These are phyloP conservation scores for Acronicta psi DNA, from an alignment of 2,888 invertebrate species.

Conservation along the genomic window DNA sequence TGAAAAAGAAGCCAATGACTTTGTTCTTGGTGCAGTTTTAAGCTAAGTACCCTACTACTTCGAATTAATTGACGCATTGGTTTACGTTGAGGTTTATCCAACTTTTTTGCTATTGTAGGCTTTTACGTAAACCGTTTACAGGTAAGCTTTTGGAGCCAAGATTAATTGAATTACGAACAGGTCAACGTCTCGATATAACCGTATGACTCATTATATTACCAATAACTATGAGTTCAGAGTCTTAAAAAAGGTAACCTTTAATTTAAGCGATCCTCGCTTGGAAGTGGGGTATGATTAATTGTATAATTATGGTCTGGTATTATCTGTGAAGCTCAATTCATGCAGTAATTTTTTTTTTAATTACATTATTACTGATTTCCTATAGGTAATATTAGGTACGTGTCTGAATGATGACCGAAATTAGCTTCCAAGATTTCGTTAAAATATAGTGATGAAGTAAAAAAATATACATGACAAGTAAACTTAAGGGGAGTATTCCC, in stretches of 20 bases:
- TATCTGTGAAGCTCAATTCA: constrained; percentile 10
- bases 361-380: background rate
- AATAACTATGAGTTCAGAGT: constrained; percentile 19
- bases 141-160: constrained; percentile 23
- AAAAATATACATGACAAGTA: no score
- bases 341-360: constrained; percentile 7
- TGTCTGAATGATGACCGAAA: no score
- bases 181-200: constrained; percentile 47
- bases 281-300: constrained; percentile 30
- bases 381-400: no score
- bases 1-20: no score
- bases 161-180: constrained; percentile 39
- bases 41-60: background rate
- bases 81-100: background rate
- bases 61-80: background rate
- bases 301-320: constrained; percentile 21
- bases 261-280: constrained; percentile 9
- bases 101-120: background rate
- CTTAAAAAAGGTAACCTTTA: constrained; percentile 27
- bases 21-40: no score
- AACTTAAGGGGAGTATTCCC: no score
- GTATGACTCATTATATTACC: constrained; percentile 49
- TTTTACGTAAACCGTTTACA: constrained; percentile 28
- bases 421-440: no score
- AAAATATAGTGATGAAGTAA: no score